Percentiles rank a stretch among this genome's conserved stretches.
Evolutionary conservation across 2,888 invertebrate genomes (phyloP).

Genomic region (Eumerus sabulonum): DNA sequence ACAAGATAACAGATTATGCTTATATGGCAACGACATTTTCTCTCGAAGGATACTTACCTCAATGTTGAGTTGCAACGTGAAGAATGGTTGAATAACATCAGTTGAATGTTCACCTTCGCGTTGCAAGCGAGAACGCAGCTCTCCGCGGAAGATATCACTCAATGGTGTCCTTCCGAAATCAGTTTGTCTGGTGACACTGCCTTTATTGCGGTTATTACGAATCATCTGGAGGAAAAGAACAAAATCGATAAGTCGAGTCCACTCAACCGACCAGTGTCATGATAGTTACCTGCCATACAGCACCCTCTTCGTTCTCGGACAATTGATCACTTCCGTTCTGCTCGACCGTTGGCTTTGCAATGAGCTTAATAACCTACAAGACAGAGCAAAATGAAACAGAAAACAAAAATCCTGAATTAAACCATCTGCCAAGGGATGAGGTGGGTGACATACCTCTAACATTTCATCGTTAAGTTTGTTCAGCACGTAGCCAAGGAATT

Average conservation of each 20-base stretch:
- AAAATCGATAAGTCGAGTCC: background rate
- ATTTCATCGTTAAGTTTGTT: slow-evolving; percentile 98
- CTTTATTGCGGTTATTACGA: slow-evolving; percentile 91
- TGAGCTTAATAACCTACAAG: slow-evolving; percentile 81
- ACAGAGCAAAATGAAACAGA: slow-evolving; percentile 1
- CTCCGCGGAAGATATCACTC: slow-evolving; percentile 95
- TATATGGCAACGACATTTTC: background rate
- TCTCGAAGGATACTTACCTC: slow-evolving; percentile 82
- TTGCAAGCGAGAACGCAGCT: slow-evolving; percentile 90
- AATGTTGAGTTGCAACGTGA: slow-evolving; percentile 95
- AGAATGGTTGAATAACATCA: slow-evolving; percentile 96
- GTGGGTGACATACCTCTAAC: slow-evolving; percentile 94
- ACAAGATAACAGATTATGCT: slow-evolving; percentile 16
- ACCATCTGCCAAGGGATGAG: no score
- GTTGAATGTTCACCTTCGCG: slow-evolving; percentile 85
- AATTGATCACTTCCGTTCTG: slow-evolving; percentile 79
- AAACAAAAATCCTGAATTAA: background rate
- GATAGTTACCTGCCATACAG: slow-evolving; percentile 78
- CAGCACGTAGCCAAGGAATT: slow-evolving; percentile 94
- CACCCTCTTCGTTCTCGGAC: slow-evolving; percentile 76
- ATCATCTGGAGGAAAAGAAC: slow-evolving; percentile 74
- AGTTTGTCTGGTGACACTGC: slow-evolving; percentile 91
- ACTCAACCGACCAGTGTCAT: background rate
- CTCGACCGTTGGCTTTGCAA: slow-evolving; percentile 80
- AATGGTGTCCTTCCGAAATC: slow-evolving; percentile 91